Percentiles rank a stretch among this genome's conserved stretches.
Evolutionary conservation across 30 jellyfish, hydroid and myxozoan species (phyloP).

Genomic region (Calvadosia cruxmelitensis): DNA sequence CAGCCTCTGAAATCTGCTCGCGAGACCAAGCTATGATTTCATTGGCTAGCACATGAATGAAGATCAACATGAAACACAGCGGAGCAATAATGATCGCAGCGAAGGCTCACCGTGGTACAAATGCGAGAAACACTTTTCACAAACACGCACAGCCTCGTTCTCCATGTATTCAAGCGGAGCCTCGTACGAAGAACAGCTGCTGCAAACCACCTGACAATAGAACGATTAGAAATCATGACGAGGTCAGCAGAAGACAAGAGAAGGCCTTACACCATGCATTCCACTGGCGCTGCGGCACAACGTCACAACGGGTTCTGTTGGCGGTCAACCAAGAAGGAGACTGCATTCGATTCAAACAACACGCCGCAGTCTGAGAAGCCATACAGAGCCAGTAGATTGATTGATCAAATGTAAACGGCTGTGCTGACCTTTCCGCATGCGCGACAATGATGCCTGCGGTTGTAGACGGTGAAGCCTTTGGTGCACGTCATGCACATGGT

Average conservation of each 20-base stretch:
- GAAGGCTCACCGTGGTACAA: conserved; percentile 10
- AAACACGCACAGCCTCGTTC: conserved; percentile 68
- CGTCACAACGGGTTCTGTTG: no score
- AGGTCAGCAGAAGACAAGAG: no score
- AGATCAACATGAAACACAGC: no score
- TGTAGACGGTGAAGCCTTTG: conserved; percentile 42
- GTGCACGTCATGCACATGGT: conserved; percentile 83
- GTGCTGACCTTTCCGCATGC: conserved; percentile 98
- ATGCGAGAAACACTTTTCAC: conserved; percentile 53
- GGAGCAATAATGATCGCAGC: no score
- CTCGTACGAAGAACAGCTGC: conserved; percentile 73
- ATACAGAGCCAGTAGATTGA: background rate
- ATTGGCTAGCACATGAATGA: no score
- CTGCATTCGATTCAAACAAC: no score
- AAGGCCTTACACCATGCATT: no score
- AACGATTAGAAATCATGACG: background rate
- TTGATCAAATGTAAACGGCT: background rate
- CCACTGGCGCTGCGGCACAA: no score
- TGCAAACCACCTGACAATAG: conserved; percentile 73
- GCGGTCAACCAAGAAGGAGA: no score
- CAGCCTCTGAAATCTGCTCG: no score
- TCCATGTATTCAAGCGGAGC: conserved; percentile 80
- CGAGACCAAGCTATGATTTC: no score
- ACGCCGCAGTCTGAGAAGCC: no score
- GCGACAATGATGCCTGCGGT: conserved; percentile 88